A percentile compares a stretch with the other conserved stretches of the same genome.
These are phyloP conservation scores for Nannoperca obscura DNA, from an alignment of 2,797 vertebrate species.

Conservation along the genomic window DNA sequence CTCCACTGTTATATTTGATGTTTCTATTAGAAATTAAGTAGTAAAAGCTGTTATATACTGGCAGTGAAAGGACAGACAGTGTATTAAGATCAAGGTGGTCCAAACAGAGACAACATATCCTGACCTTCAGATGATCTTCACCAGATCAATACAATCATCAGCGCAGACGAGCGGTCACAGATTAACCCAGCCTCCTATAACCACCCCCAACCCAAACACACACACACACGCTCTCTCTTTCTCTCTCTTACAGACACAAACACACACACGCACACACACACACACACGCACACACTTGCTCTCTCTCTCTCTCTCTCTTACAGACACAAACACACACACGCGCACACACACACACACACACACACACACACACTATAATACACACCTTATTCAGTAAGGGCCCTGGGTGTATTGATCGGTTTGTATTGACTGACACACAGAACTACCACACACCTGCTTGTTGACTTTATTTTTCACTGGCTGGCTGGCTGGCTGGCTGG, in stretches of 20 bases:
- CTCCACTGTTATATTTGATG: conserved; percentile 17
- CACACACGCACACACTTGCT: conserved; percentile 10
- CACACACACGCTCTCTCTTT: conserved; percentile 1
- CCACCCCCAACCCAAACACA: conserved; percentile 37
- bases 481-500: conserved; percentile 30
- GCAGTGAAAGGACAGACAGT: conserved; percentile 55
- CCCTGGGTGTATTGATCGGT: conserved; percentile 70
- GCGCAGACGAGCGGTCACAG: conserved; percentile 75
- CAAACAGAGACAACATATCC: conserved; percentile 76
- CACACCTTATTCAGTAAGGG: conserved; percentile 51
- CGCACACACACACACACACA: conserved; percentile 31
- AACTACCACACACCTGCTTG: conserved; percentile 60
- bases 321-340: neutral
- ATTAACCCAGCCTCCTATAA: conserved; percentile 74
- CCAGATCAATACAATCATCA: conserved; percentile 84
- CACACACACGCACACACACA: conserved; percentile 12
- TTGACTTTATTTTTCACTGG: conserved; percentile 72
- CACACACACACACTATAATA: conserved; percentile 15
- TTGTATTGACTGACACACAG: conserved; percentile 70
- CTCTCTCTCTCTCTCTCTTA: conserved; percentile 5
- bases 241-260: conserved; percentile 3
- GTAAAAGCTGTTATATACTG: conserved; percentile 16
- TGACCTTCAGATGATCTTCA: conserved; percentile 83
- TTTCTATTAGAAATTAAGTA: conserved; percentile 41
- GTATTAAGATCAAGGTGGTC: conserved; percentile 62